These are phyloP conservation scores for Mustela lutreola DNA, from an alignment of 2,113 vertebrate species.

Conservation along the genomic window DNA sequence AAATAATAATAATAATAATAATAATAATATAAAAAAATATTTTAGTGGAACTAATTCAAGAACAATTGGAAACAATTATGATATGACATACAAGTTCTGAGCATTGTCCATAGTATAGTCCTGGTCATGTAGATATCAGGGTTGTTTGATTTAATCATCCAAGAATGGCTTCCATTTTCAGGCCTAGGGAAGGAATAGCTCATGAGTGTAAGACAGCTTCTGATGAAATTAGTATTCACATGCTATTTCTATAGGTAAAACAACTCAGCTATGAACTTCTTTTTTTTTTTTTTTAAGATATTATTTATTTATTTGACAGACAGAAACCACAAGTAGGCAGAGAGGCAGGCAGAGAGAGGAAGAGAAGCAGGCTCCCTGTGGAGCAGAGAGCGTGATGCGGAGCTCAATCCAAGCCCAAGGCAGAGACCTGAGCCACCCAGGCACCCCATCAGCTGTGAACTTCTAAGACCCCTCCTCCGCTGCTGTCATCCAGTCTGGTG, in stretches of 20 bases:
- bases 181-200: accelerated
- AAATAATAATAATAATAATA: too few species aligned
- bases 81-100: background rate
- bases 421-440: too few species aligned
- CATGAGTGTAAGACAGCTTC: accelerated
- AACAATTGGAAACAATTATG: background rate
- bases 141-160: background rate
- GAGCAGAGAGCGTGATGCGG: too few species aligned
- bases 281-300: background rate
- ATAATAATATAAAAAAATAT: background rate
- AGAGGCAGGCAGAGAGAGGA: too few species aligned
- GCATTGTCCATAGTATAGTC: background rate
- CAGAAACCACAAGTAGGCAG: too few species aligned
- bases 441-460: background rate
- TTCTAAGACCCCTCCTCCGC: background rate
- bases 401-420: too few species aligned
- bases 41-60: background rate
- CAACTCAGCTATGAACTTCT: accelerated
- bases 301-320: too few species aligned
- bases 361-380: too few species aligned
- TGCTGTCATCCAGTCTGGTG: background rate
- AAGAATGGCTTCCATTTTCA: background rate
- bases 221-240: accelerated
- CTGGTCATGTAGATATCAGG: accelerated
- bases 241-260: accelerated